Conservation (phyloP, 2,888 invertebrate genomes). For the Digitonthophagus gazella region DNA sequence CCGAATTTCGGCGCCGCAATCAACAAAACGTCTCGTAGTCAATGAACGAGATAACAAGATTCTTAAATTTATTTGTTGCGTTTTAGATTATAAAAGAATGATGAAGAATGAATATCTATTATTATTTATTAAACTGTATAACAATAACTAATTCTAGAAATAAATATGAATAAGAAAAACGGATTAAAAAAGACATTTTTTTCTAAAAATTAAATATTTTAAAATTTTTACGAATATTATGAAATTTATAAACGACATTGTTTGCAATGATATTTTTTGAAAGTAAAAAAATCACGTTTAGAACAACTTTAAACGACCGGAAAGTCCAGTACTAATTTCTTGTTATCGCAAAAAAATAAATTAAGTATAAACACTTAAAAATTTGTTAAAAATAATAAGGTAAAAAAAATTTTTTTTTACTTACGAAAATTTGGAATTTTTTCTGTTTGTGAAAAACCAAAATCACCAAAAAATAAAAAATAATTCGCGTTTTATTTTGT, state of each 20-base stretch:
- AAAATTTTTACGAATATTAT: background rate
- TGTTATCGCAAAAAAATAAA: background rate
- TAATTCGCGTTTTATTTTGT: too few species aligned
- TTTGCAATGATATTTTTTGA: background rate
- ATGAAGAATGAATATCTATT: too few species aligned
- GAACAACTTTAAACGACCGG: background rate
- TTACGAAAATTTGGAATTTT: background rate
- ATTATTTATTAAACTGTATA: too few species aligned
- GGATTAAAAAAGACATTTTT: background rate
- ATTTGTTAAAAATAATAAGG: too few species aligned
- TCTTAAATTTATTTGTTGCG: background rate
- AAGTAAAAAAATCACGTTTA: background rate
- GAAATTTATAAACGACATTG: background rate
- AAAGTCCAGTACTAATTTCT: background rate
- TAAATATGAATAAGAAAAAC: background rate
- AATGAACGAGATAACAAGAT: background rate
- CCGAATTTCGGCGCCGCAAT: background rate
- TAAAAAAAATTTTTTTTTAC: background rate
- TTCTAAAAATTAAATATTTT: too few species aligned
- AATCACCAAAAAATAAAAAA: too few species aligned
- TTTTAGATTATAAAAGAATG: background rate
- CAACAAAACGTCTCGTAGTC: background rate
- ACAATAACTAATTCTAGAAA: background rate
- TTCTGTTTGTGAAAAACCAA: too few species aligned
- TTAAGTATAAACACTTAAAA: background rate